These are phyloP conservation scores for Jacana jacana DNA, from an alignment of 2,113 vertebrate genomes.

Conservation along the genomic window DNA sequence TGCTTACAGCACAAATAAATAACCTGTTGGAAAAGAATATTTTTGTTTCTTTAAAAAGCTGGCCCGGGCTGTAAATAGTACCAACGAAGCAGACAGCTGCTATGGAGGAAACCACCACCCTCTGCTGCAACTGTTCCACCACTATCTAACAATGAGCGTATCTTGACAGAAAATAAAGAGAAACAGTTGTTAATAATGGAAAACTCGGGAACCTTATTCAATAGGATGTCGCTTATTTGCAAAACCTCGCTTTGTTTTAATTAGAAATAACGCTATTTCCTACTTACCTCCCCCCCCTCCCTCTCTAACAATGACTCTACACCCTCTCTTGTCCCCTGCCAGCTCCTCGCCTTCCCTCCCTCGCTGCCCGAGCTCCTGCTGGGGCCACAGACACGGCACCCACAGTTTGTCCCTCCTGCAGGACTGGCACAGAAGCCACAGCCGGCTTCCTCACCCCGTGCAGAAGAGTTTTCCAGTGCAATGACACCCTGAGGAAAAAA, in stretches of 20 bases:
- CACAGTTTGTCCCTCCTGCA: background rate
- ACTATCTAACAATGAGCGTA: background rate
- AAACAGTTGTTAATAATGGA: background rate
- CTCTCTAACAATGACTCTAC: background rate
- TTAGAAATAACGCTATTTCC: background rate
- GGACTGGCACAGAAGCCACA: rapidly evolving
- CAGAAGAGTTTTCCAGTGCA: slow-evolving; percentile 22
- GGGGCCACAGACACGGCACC: background rate
- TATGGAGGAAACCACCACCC: background rate
- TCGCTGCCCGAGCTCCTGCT: background rate
- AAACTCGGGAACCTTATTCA: background rate
- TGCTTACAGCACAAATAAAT: slow-evolving; percentile 9
- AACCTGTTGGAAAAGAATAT: background rate
- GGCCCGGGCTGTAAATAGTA: background rate
- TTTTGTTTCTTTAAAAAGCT: background rate
- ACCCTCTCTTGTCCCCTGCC: background rate
- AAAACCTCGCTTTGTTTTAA: background rate
- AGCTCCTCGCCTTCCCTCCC: background rate
- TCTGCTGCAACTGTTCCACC: background rate
- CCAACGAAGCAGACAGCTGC: background rate
- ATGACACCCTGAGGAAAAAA: background rate
- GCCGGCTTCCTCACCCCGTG: background rate
- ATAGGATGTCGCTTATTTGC: background rate
- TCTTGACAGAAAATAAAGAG: background rate
- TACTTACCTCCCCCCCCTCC: background rate